Base-by-base conservation (phyloP, 2,113 vertebrate genomes). In the Brienomyrus longianalis region DNA sequence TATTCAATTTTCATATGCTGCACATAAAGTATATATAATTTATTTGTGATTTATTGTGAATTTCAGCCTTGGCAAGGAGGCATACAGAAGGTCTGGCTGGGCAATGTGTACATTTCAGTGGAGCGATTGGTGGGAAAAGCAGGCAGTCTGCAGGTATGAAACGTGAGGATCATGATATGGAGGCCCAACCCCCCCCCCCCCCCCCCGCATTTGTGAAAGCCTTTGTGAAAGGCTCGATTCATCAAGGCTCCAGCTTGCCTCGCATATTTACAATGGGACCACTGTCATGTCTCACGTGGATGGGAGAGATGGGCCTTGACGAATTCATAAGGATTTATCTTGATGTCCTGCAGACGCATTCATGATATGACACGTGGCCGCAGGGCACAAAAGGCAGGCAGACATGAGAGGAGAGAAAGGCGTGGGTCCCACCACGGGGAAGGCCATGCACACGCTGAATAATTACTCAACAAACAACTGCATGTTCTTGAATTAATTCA, bases 261-360 rank as follows among this genome's bases (percentile, higher is more conserved):
- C 54, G 51, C 9, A 66, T 74, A 27, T 83, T 91, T 59, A 86
- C 84, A 86, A 83, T 56, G 45, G 45, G 39, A 83, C 66, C 50
- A 87, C 90, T 59, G 80, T 89, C 70, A 62, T 86, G n/a, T 23
- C 10, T 56, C 66, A 11, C 10, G 48, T 89, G 74, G 27, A 50
- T 15, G 90, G 59, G 48, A 66, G 47, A 13, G 83, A 11, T 15
- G 17, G 89, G 51, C 62, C 51, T 59, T 88, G 70, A 89, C 47
- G 27, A 56, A 52, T 87, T 86, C 52, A 87, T 48, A 89, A 89
- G 62, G 6, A 77, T 62, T 83, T 77, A 43, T 19, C 13, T 48
- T 54, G 54, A 85, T 52, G 89, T 47, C 85, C 39, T 39, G 10
- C 35, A 10, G 39, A 66, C 51, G 39, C 39, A 54, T 62, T 89